Evolutionary conservation across 2,797 vertebrate species (phyloP).

Genomic region (Epinephelus malabaricus): DNA sequence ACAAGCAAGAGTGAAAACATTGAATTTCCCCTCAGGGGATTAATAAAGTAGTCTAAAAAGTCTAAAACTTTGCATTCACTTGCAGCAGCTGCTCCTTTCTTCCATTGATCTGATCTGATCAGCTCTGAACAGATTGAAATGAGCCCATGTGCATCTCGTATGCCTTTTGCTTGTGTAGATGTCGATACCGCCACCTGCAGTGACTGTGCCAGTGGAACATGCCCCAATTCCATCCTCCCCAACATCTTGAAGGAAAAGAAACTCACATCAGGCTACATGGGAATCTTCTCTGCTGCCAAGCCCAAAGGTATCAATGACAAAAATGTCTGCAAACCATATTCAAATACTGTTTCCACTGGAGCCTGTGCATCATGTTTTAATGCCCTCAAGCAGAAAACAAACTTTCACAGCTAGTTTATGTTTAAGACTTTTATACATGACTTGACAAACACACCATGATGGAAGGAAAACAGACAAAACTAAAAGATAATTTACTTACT

Average conservation of each 20-base stretch:
- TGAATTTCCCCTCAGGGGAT: no score
- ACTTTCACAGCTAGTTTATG: background rate
- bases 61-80: no score
- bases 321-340: background rate
- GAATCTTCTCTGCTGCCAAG: slow-evolving; percentile 71
- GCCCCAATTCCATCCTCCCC: slow-evolving; percentile 76
- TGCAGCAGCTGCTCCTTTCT: no score
- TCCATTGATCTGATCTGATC: no score
- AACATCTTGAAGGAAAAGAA: slow-evolving; percentile 76
- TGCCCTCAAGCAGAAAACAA: fast-evolving
- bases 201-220: slow-evolving; percentile 78
- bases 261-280: slow-evolving; percentile 88
- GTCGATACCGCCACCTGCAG: slow-evolving; percentile 79
- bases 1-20: no score
- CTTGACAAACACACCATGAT: background rate
- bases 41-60: no score
- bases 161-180: slow-evolving; percentile 60
- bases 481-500: background rate
- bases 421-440: background rate
- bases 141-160: background rate
- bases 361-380: background rate
- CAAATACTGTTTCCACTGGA: background rate
- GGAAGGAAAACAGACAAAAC: background rate
- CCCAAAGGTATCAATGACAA: slow-evolving; percentile 74
- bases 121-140: no score